Evolutionary conservation across 2,797 vertebrate species (phyloP).

Genomic region (Phoxinus dragarum): DNA sequence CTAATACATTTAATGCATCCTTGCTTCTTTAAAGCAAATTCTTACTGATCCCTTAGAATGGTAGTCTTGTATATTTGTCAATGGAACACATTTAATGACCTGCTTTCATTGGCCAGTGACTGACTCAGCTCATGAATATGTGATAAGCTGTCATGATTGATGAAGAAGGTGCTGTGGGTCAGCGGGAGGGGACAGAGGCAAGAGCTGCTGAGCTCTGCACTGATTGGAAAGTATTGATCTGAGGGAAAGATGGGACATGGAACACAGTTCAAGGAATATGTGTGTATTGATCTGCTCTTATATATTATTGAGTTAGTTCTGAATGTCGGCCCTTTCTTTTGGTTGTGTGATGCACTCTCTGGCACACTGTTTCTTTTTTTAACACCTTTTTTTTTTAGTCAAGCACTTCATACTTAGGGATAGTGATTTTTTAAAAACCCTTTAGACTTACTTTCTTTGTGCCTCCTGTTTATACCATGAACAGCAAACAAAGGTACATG

Average conservation of each 20-base stretch:
- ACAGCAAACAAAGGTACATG: not conserved
- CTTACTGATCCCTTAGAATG: not conserved
- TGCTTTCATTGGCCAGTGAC: constrained; percentile 42
- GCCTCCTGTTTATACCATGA: not conserved
- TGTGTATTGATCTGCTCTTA: constrained; percentile 42
- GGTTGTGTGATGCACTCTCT: constrained; percentile 31
- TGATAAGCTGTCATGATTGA: constrained; percentile 40
- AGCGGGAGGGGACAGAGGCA: constrained; percentile 19
- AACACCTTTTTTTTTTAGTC: not conserved
- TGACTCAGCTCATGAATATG: constrained; percentile 57
- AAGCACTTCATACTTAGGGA: not conserved
- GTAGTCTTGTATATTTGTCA: constrained; percentile 26
- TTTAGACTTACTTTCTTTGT: not conserved
- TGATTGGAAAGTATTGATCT: constrained; percentile 56
- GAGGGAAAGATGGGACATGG: constrained; percentile 32
- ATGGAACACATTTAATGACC: not conserved
- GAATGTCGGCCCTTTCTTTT: constrained; percentile 1
- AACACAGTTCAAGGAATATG: constrained; percentile 38
- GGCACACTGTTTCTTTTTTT: not conserved
- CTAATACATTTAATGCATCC: not conserved
- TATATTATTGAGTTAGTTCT: constrained; percentile 28
- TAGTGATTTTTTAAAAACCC: not conserved
- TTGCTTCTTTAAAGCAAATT: not conserved
- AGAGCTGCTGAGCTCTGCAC: constrained; percentile 41
- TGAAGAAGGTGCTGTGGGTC: constrained; percentile 42